Conservation (phyloP, 53 echinoderm and acorn worm species). For the Antedon mediterranea region DNA sequence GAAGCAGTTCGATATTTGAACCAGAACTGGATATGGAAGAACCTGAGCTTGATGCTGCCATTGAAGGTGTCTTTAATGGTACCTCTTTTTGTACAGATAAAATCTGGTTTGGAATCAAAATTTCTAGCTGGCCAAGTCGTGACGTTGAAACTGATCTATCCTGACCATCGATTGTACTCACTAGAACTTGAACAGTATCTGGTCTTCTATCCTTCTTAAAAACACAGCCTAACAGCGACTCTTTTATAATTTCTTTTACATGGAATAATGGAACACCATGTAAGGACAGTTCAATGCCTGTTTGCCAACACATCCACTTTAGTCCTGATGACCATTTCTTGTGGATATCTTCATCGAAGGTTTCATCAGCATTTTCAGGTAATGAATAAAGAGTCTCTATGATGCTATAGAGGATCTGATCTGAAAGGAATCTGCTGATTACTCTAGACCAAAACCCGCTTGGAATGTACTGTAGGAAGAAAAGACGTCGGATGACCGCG, state of each 20-base stretch:
- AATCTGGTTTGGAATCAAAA: slow-evolving; percentile 77
- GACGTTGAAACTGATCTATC: slow-evolving; percentile 51
- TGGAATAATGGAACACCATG: slow-evolving; percentile 75
- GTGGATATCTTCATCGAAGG: slow-evolving; percentile 42
- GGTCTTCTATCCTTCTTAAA: slow-evolving; percentile 76
- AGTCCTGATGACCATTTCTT: slow-evolving; percentile 36
- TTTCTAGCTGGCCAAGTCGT: slow-evolving; percentile 78
- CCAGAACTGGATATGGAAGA: not conserved
- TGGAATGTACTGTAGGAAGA: slow-evolving; percentile 89
- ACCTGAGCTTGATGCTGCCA: not conserved
- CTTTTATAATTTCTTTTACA: slow-evolving; percentile 62
- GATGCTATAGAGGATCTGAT: slow-evolving; percentile 42
- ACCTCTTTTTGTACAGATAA: not conserved
- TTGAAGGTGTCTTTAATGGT: not conserved
- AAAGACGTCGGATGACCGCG: slow-evolving; percentile 62
- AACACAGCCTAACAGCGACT: slow-evolving; percentile 37
- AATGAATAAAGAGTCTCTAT: slow-evolving; percentile 42
- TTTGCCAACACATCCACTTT: slow-evolving; percentile 92
- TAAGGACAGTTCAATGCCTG: slow-evolving; percentile 72
- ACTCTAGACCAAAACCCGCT: slow-evolving; percentile 96
- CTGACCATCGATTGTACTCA: slow-evolving; percentile 34
- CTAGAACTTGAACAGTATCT: slow-evolving; percentile 49
- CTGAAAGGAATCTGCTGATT: slow-evolving; percentile 76
- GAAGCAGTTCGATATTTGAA: slow-evolving; percentile 34
- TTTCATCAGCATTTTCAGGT: slow-evolving; percentile 31